Base-by-base conservation (phyloP, 2,797 vertebrate genomes). In the Coregonus sp. region DNA sequence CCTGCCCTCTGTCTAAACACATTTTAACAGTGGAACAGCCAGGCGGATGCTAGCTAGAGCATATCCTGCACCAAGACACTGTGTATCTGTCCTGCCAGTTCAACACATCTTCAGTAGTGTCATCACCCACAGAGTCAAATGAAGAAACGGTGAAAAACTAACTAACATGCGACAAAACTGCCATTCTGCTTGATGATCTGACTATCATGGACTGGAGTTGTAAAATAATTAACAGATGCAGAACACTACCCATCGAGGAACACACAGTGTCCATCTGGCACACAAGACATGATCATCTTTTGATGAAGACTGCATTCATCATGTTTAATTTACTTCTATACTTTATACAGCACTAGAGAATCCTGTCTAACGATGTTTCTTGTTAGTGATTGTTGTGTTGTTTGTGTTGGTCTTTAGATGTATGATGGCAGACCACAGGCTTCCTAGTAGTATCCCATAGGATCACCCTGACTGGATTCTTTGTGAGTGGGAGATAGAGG, bases 381-480 rank as follows among this genome's bases (percentile, higher is more conserved):
- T n/a, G n/a, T 71, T n/a, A n/a, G 56, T n/a, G 18, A n/a, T n/a
- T 61, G 56, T 18, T 61, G 56, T 61, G 80, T 5, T 31, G 25
- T 47, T 20, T 33, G 51, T 11, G 20, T 40, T 40, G 12, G 68
- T 40, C 15, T 35, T 12, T 11, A 25, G 56, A 72, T 75, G 69
- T 59, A 61, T 91, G 89, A 89, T 88, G 88, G 84, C 81, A 87
- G 84, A 74, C 86, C 89, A 84, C 88, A 89, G 90, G 90, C 90
- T 91, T 90, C 6, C 91, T 82, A 89, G 86, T 87, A 89, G 91
- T 92, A 91, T 92, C 90, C 91, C 91, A 77, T 77, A 90, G 91
- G 91, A 90, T 91, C 88, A 86, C 89, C 90, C 90, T 93, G 92
- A 92, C 92, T 91, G 91, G 86, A 90, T 91, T 92, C 85, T 89